Percentiles rank a stretch among this genome's conserved stretches.
Evolutionary conservation across 2,797 vertebrate species (phyloP).

Genomic region (Loriculus beryllinus): DNA sequence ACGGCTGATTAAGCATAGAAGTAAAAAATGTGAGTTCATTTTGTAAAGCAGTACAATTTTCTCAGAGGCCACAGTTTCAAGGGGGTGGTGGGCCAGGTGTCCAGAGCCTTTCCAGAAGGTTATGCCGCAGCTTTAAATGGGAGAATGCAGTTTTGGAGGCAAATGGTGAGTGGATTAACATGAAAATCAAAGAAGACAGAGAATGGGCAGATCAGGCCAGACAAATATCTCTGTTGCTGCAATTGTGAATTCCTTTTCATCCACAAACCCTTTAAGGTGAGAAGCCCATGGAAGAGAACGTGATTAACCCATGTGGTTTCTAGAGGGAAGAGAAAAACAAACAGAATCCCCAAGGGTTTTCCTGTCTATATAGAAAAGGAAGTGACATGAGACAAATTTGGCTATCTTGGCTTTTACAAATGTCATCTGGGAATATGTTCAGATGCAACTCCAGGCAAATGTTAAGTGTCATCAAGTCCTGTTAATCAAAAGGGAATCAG

Average conservation of each 20-base stretch:
- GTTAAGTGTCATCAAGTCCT: background rate
- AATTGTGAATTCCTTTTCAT: background rate
- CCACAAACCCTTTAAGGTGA: background rate
- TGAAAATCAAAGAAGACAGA: background rate
- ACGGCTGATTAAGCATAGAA: background rate
- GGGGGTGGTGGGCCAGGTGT: rapidly evolving
- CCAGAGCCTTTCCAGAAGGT: background rate
- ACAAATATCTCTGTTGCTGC: background rate
- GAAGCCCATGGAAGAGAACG: background rate
- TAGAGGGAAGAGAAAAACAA: background rate
- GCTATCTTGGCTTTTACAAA: background rate
- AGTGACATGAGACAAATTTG: background rate
- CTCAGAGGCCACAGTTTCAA: background rate
- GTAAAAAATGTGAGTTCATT: background rate
- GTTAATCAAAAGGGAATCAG: background rate
- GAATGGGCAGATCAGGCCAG: background rate
- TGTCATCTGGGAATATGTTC: background rate
- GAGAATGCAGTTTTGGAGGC: background rate
- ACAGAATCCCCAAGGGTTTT: background rate
- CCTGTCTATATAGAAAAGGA: background rate
- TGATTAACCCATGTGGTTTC: background rate
- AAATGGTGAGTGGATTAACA: background rate
- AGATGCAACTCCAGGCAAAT: background rate
- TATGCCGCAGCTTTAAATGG: background rate
- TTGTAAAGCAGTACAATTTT: background rate